Percentiles rank a stretch among this genome's conserved stretches.
Conservation (phyloP, 1,140 invertebrate genomes). For the Diorhabda sublineata region DNA sequence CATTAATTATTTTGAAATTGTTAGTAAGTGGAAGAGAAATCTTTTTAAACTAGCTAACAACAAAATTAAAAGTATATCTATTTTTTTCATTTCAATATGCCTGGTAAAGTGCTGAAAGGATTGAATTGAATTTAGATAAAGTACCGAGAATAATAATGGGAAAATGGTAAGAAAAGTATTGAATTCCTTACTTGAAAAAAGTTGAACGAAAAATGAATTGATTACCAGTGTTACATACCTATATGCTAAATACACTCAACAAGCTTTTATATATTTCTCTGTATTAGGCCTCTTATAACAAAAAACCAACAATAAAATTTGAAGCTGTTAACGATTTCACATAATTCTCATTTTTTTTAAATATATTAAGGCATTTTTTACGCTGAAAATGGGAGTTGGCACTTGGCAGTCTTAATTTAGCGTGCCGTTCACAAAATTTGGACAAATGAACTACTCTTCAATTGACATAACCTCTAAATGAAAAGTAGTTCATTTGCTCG, state of each 20-base stretch:
- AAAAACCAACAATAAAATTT: constrained; percentile 27
- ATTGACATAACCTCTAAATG: too few relatives aligned
- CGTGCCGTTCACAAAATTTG: not conserved
- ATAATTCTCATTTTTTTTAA: constrained; percentile 16
- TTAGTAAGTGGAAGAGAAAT: too few relatives aligned
- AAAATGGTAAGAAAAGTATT: too few relatives aligned
- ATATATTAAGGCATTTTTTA: constrained; percentile 25
- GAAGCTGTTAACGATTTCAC: constrained; percentile 26
- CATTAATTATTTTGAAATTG: too few relatives aligned
- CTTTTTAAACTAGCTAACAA: not conserved
- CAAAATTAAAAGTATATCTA: not conserved
- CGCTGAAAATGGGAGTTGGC: constrained; percentile 22
- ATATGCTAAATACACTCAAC: not conserved
- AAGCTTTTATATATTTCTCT: not conserved
- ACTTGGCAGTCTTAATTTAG: constrained; percentile 26
- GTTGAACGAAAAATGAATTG: not conserved
- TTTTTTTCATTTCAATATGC: not conserved
- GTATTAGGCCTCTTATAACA: constrained; percentile 3
- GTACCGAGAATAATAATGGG: too few relatives aligned
- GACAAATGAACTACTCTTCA: not conserved
- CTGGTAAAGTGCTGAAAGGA: too few relatives aligned
- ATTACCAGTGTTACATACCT: not conserved
- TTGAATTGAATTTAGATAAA: too few relatives aligned
- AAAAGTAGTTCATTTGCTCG: too few relatives aligned
- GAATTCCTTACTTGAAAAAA: too few relatives aligned